A percentile compares a stretch with the other conserved stretches of the same genome.
Conservation (phyloP, 1,140 invertebrate species). For the Melitaea cinxia region DNA sequence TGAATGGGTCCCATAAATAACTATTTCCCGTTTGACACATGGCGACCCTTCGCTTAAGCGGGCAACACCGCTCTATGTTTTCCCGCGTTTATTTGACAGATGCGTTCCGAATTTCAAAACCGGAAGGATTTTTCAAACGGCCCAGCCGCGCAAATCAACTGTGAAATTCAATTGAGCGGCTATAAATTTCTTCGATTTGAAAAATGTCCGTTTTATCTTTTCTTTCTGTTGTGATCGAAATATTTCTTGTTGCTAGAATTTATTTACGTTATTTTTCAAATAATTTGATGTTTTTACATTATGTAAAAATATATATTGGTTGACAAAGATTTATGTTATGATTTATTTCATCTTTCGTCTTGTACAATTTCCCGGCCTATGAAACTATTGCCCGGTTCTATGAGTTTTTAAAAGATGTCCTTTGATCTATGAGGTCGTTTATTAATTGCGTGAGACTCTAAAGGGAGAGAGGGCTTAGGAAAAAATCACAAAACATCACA, state of each 20-base stretch:
- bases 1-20: conserved; percentile 80
- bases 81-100: conserved; percentile 77
- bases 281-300: conserved; percentile 12
- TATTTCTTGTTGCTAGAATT: conserved; percentile 35
- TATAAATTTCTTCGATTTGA: conserved; percentile 73
- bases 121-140: conserved; percentile 72
- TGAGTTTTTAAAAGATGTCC: too few relatives aligned
- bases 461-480: too few relatives aligned
- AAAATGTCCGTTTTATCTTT: conserved; percentile 60
- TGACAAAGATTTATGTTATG: too few relatives aligned
- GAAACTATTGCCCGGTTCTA: too few relatives aligned
- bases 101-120: conserved; percentile 72
- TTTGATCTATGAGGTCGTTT: too few relatives aligned
- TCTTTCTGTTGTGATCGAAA: conserved; percentile 38
- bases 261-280: conserved; percentile 20
- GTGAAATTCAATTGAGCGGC: conserved; percentile 78
- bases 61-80: conserved; percentile 64
- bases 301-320: too few relatives aligned
- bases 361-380: too few relatives aligned
- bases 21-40: conserved; percentile 78
- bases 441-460: too few relatives aligned
- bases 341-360: too few relatives aligned
- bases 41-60: conserved; percentile 65
- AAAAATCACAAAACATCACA: too few relatives aligned
- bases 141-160: conserved; percentile 70